Evolutionary conservation across 2,888 invertebrate genomes (phyloP).

Genomic region (Meiosimyza platycephala): DNA sequence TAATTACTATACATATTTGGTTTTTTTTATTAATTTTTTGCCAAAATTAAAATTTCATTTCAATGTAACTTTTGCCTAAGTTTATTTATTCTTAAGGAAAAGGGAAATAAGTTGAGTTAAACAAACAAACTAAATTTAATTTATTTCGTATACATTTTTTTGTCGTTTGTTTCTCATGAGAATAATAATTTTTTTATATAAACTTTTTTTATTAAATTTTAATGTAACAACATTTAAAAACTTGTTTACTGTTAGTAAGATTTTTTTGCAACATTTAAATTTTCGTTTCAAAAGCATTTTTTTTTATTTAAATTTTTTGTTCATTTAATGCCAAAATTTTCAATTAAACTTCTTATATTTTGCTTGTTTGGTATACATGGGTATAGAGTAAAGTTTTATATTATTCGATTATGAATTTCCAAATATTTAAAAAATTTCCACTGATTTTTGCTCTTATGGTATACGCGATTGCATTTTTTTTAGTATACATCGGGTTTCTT

Average conservation of each 20-base stretch:
- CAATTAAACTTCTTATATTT: slow-evolving; percentile 8
- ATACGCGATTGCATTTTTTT: slow-evolving; percentile 34
- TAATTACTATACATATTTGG: not conserved
- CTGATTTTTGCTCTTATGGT: slow-evolving; percentile 42
- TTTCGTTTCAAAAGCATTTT: slow-evolving; percentile 19
- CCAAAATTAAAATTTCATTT: slow-evolving; percentile 9
- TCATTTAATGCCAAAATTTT: slow-evolving; percentile 36
- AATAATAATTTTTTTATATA: slow-evolving; percentile 1
- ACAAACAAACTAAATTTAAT: slow-evolving; percentile 45
- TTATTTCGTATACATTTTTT: slow-evolving; percentile 48
- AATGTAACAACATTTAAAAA: slow-evolving; percentile 21
- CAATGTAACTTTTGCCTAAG: not conserved
- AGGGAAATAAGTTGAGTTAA: slow-evolving; percentile 10
- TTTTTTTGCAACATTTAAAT: slow-evolving; percentile 13
- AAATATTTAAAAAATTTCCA: slow-evolving; percentile 31
- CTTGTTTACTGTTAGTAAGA: slow-evolving; percentile 18
- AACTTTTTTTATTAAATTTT: slow-evolving; percentile 15
- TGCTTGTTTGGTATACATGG: slow-evolving; percentile 43
- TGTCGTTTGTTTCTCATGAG: slow-evolving; percentile 18
- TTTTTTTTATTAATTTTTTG: slow-evolving; percentile 3
- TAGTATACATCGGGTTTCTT: slow-evolving; percentile 41
- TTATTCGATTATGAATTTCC: slow-evolving; percentile 29
- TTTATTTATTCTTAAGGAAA: not conserved
- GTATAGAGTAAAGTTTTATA: slow-evolving; percentile 25
- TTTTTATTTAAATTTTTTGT: slow-evolving; percentile 20